Conservation (phyloP, 2,113 vertebrate genomes). For the Chaetops frenatus region DNA sequence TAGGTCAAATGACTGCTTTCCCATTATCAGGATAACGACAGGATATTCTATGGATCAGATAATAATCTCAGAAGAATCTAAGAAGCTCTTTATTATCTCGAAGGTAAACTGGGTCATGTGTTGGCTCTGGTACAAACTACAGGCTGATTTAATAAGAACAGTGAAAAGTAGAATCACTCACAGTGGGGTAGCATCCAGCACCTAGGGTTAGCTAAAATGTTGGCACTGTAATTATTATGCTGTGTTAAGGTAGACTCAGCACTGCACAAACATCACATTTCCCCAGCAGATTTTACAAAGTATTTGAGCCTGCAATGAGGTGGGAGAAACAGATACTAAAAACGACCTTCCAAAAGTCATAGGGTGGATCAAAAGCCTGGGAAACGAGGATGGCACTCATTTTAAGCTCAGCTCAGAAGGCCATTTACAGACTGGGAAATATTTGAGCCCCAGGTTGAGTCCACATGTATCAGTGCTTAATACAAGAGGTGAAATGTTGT, state of each 20-base stretch:
- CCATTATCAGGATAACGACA: neutral
- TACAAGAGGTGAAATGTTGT: neutral
- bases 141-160: constrained; percentile 17
- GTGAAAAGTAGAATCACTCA: constrained; percentile 29
- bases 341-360: neutral
- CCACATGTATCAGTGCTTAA: rapidly evolving
- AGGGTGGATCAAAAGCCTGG: neutral
- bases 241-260: neutral
- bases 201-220: neutral
- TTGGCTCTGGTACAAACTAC: neutral
- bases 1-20: neutral
- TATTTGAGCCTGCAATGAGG: neutral
- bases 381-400: neutral
- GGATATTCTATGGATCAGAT: neutral
- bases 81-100: neutral
- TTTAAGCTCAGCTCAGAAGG: neutral
- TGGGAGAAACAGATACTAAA: neutral
- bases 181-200: neutral
- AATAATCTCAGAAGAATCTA: neutral
- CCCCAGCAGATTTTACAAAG: neutral
- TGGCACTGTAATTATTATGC: neutral
- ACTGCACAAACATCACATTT: neutral
- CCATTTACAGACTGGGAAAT: neutral
- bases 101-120: neutral
- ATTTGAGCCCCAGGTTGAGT: neutral